phyloP scores from a whole-genome alignment of 2,113 vertebrate species.

The Psittacara wagleri region DNA sequence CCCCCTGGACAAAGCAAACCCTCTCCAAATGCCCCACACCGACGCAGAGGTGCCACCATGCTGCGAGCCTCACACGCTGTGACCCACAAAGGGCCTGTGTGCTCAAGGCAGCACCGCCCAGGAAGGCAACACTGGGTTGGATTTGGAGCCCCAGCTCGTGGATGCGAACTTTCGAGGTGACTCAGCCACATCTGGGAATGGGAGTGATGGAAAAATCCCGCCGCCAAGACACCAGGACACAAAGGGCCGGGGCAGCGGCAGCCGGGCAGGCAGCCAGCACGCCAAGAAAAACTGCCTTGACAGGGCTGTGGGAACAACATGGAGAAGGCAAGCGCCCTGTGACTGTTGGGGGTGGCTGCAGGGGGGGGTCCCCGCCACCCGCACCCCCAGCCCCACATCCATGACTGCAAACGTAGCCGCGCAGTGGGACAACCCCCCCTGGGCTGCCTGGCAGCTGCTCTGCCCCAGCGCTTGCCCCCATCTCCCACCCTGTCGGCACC shows the following conservation, averaged over 20 bases:
- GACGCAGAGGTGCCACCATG: accelerated
- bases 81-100: background rate
- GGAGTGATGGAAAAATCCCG: conserved; percentile 42
- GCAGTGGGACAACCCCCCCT: background rate
- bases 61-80: accelerated
- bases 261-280: conserved; percentile 20
- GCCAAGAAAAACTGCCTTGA: background rate
- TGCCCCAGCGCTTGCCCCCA: background rate
- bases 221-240: conserved; percentile 11
- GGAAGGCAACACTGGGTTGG: background rate
- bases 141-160: background rate
- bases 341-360: accelerated
- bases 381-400: background rate
- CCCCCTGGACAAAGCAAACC: background rate
- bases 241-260: background rate
- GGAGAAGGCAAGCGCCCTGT: background rate
- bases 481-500: accelerated
- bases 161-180: conserved; percentile 47
- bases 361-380: background rate
- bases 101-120: background rate
- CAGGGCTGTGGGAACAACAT: conserved; percentile 37
- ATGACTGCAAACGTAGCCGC: accelerated
- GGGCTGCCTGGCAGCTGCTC: background rate
- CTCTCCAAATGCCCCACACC: background rate
- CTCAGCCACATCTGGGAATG: conserved; percentile 57